Conservation (phyloP, 2,888 invertebrate species). For the Tachina lurida region DNA sequence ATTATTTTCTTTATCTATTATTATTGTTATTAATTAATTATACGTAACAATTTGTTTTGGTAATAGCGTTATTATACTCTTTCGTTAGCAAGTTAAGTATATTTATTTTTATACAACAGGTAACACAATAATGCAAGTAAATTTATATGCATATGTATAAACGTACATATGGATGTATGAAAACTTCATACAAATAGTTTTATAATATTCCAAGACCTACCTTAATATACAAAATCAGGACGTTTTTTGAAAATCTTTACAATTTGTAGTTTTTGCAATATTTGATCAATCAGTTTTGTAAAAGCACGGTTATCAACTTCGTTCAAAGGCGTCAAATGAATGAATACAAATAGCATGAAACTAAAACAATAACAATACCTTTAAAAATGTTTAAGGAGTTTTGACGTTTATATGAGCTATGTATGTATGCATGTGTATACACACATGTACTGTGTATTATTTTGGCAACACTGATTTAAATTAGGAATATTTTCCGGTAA, state of each 20-base stretch:
- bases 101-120: slow-evolving; percentile 1
- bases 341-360: slow-evolving; percentile 24
- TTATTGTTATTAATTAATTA: neutral
- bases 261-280: neutral
- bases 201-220: slow-evolving; percentile 13
- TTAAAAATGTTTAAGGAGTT: slow-evolving; percentile 14
- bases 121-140: neutral
- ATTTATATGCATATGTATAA: neutral
- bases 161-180: neutral
- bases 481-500: slow-evolving; percentile 57
- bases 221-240: slow-evolving; percentile 3
- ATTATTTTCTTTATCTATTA: too few relatives aligned
- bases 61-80: neutral
- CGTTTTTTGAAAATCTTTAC: neutral
- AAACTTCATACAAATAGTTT: neutral
- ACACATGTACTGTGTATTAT: neutral
- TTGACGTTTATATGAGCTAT: slow-evolving; percentile 40
- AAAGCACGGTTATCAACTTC: slow-evolving; percentile 55
- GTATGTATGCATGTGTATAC: too few relatives aligned
- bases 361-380: slow-evolving; percentile 27
- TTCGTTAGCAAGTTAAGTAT: too few relatives aligned
- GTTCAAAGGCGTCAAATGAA: slow-evolving; percentile 47
- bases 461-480: slow-evolving; percentile 40
- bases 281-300: neutral
- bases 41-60: neutral